phyloP scores from a whole-genome alignment of 2,797 vertebrate genomes.

The Cercopithecus petaurista region DNA sequence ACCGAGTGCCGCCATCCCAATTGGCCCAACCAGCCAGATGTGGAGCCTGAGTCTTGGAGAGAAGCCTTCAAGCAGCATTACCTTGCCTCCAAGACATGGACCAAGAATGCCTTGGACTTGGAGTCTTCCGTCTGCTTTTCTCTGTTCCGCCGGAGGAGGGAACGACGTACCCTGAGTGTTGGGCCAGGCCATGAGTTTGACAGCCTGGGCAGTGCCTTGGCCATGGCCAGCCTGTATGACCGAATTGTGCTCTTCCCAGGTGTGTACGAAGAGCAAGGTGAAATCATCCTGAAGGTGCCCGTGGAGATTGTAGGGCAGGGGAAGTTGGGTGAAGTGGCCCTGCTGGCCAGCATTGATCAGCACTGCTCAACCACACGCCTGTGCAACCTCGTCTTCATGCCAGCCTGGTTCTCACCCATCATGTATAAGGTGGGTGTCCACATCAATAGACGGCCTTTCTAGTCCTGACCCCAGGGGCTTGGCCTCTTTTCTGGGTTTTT shows the following conservation, averaged over 20 bases:
- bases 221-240: slow-evolving; percentile 88
- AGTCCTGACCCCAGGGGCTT: background rate
- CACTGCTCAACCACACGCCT: slow-evolving; percentile 92
- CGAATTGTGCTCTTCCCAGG: slow-evolving; percentile 90
- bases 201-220: slow-evolving; percentile 89
- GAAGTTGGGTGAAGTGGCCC: slow-evolving; percentile 88
- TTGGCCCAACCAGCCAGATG: slow-evolving; percentile 91
- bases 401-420: slow-evolving; percentile 93
- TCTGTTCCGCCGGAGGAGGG: slow-evolving; percentile 90
- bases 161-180: slow-evolving; percentile 88
- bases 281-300: slow-evolving; percentile 91
- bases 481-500: background rate
- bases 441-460: background rate
- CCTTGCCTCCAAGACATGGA: slow-evolving; percentile 91
- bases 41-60: slow-evolving; percentile 91
- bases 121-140: slow-evolving; percentile 91
- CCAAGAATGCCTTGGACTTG: slow-evolving; percentile 88
- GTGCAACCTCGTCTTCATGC: slow-evolving; percentile 94
- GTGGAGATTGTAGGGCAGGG: slow-evolving; percentile 92
- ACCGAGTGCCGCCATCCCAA: slow-evolving; percentile 92
- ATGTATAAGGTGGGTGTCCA: slow-evolving; percentile 92
- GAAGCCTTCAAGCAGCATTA: slow-evolving; percentile 92
- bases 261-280: slow-evolving; percentile 92
- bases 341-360: slow-evolving; percentile 92
- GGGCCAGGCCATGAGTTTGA: slow-evolving; percentile 88